Base-by-base conservation (phyloP, 35 echinoderm and acorn worm genomes). In the Patiria miniata region DNA sequence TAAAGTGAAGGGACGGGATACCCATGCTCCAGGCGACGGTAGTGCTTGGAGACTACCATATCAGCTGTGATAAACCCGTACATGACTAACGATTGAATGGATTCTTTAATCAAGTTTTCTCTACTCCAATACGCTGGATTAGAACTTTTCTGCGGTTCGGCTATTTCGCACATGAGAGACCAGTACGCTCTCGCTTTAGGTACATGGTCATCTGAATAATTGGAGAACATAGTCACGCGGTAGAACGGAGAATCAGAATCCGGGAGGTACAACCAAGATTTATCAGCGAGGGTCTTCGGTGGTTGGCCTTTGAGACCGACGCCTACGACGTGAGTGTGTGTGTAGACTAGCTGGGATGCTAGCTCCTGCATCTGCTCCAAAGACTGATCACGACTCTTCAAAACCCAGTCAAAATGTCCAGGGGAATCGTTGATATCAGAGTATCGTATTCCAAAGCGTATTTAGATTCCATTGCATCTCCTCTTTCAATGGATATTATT, bases 191-290 rank as follows among this genome's bases (percentile, higher is more conserved):
- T n/a, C n/a, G n/a, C n/a, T n/a, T n/a, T n/a, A n/a, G n/a, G n/a
- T n/a, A n/a, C n/a, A n/a, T n/a, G n/a, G n/a, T n/a, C n/a, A n/a
- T n/a, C n/a, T n/a, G n/a, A n/a, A n/a, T n/a, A n/a, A n/a, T n/a
- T n/a, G n/a, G n/a, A n/a, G n/a, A n/a, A n/a, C n/a, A n/a, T n/a
- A n/a, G n/a, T n/a, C n/a, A n/a, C n/a, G n/a, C n/a, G n/a, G n/a
- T n/a, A n/a, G n/a, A n/a, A n/a, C n/a, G n/a, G n/a, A n/a, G n/a
- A n/a, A n/a, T n/a, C n/a, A n/a, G n/a, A n/a, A n/a, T n/a, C n/a
- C n/a, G n/a, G n/a, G n/a, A n/a, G n/a, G 37, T 87, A 87, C 37
- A 87, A 51, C 85, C 85, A 87, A 1, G 85, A 87, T 28, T 78
- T 87, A 37, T 87, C 86, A 1, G 23, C 1, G 19, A 87, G 73